Evolutionary conservation across 2,113 vertebrate species (phyloP), one percentile per base, ranked within the genome.

Genomic region (Cyprinodon tularosa): DNA sequence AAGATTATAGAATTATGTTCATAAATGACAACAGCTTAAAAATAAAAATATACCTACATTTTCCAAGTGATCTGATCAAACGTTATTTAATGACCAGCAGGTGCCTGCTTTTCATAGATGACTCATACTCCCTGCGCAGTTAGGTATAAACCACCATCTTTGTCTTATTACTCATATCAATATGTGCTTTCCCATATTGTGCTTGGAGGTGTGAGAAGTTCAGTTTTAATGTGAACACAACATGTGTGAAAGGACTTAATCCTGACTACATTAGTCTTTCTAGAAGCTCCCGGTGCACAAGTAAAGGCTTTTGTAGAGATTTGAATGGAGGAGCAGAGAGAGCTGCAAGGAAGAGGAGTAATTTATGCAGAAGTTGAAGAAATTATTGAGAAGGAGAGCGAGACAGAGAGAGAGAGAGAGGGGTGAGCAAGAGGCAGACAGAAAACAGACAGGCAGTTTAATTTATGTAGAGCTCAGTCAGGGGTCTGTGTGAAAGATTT

Each of bases 311-410:
- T 91, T 91, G 90, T 90, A 77, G 76, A 50, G 66, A 71, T 68
- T 73, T 89, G 90, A 91, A 92, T 90, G 82, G 74, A 72, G 53
- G 63, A 77, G 75, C 68, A 73, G 80, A 81, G 66, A 78, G 71
- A 68, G 81, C 29, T 38, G 75, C 66, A 60, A 72, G 68, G 20
- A 61, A 70, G 66, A 65, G 50, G 45, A 62, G 72, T 86, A 86
- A 91, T 90, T 86, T 90, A 88, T 91, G 86, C 82, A 81, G 68
- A 91, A 86, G 61, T 83, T 82, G 72, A 86, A 86, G 80, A 86
- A 78, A 73, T 78, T 77, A 85, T 86, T 29, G 82, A 81, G 75
- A 6, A 42, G 59, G 36, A 71, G 59, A 13, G 66, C 29, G 2
- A 29, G 50, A 57, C 17, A 20, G 50, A 14, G 64, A 78, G 2